Conservation (phyloP, 2,113 vertebrate genomes). For the Erythrocercus mccallii region DNA sequence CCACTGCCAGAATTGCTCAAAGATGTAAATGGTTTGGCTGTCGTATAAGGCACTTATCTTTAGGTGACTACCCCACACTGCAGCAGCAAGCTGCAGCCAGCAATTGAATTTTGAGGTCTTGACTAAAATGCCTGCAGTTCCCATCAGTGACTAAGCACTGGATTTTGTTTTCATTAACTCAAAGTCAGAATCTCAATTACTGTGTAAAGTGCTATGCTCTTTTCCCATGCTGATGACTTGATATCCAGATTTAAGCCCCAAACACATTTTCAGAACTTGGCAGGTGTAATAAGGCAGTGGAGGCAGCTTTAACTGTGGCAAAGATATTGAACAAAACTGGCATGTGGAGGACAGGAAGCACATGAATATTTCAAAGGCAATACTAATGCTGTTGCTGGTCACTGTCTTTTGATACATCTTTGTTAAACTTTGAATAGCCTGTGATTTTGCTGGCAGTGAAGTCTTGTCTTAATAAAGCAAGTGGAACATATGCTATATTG, state of each 20-base stretch:
- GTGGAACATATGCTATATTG: not conserved
- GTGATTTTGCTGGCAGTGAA: constrained; percentile 22
- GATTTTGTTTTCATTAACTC: not conserved
- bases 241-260: not conserved
- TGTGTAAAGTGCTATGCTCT: not conserved
- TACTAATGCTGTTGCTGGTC: not conserved
- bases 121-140: not conserved
- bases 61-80: not conserved
- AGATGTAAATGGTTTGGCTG: not conserved
- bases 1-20: not conserved
- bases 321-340: not conserved
- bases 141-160: not conserved
- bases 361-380: not conserved
- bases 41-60: not conserved
- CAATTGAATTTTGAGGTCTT: not conserved
- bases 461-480: not conserved
- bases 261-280: not conserved
- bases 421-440: constrained; percentile 29
- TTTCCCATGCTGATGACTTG: not conserved
- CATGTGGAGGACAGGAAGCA: not conserved
- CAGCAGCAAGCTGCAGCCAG: not conserved
- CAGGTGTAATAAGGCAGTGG: not conserved
- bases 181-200: not conserved
- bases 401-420: constrained; percentile 15
- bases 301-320: not conserved